phyloP scores from a whole-genome alignment of 2,888 invertebrate genomes.

The Crematogaster levior region DNA sequence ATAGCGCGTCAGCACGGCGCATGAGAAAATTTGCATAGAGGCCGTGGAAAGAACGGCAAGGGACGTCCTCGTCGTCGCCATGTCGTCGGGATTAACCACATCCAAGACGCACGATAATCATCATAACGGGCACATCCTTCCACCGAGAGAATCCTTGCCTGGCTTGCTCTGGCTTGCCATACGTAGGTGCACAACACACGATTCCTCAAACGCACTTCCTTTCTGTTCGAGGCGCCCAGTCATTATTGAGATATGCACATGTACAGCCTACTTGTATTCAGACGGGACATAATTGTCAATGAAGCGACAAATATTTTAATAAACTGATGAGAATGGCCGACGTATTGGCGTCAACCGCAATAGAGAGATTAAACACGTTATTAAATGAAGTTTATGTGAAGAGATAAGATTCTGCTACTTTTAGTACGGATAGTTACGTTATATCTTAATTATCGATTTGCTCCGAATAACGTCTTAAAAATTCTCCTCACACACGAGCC shows the following conservation, averaged over 20 bases:
- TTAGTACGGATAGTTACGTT: not conserved
- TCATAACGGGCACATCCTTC: slow-evolving; percentile 79
- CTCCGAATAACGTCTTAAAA: not conserved
- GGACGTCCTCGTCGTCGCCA: slow-evolving; percentile 57
- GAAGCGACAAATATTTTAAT: slow-evolving; percentile 28
- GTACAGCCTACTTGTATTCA: slow-evolving; percentile 7
- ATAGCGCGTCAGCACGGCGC: slow-evolving; percentile 48
- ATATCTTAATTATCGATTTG: not conserved
- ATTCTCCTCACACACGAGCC: not conserved
- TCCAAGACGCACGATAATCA: slow-evolving; percentile 77
- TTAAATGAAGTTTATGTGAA: not conserved
- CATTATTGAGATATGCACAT: not conserved
- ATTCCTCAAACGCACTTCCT: slow-evolving; percentile 6
- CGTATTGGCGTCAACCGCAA: not conserved
- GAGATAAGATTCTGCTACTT: not conserved
- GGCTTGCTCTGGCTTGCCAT: slow-evolving; percentile 2
- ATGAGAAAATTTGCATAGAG: slow-evolving; percentile 67
- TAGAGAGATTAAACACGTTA: not conserved
- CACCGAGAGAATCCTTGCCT: slow-evolving; percentile 39
- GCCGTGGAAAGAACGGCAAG: slow-evolving; percentile 63
- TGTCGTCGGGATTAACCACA: slow-evolving; percentile 57
- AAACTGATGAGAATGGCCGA: slow-evolving; percentile 17
- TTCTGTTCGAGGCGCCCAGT: not conserved
- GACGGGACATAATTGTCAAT: slow-evolving; percentile 8
- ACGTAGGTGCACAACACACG: slow-evolving; percentile 5